A percentile compares a stretch with the other conserved stretches of the same genome.
These are phyloP conservation scores for Onychomys torridus DNA, from an alignment of 2,797 vertebrate genomes.

Conservation along the genomic window DNA sequence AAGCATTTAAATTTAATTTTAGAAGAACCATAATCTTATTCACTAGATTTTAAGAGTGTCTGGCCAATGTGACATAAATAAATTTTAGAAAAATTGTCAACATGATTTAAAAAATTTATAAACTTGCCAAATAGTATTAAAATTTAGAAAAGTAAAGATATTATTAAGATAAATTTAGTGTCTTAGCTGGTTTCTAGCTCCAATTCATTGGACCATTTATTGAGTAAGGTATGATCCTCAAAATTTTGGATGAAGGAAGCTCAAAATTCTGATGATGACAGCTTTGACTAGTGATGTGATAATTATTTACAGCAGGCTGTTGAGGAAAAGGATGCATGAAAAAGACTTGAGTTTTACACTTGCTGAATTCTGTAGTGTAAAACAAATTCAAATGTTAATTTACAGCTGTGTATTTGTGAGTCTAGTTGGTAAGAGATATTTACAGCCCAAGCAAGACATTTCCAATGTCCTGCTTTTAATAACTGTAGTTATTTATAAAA, in stretches of 20 bases:
- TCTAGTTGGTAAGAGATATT: background rate
- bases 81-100: background rate
- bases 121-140: background rate
- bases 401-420: background rate
- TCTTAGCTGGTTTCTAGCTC: background rate
- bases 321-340: fast-evolving
- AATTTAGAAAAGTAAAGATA: background rate
- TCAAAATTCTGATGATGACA: background rate
- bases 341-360: background rate
- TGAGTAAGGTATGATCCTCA: background rate
- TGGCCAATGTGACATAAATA: background rate
- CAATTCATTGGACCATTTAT: fast-evolving
- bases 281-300: background rate
- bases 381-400: background rate
- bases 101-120: background rate
- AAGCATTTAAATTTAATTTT: background rate
- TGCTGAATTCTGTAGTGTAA: background rate
- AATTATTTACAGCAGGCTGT: background rate
- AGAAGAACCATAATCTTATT: background rate
- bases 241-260: background rate
- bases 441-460: background rate
- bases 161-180: background rate
- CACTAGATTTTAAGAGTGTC: background rate
- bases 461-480: background rate
- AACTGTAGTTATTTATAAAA: background rate